Evolutionary conservation across 2,888 invertebrate species (phyloP), one percentile per base, ranked within the genome.

Genomic region (Hedya salicella): DNA sequence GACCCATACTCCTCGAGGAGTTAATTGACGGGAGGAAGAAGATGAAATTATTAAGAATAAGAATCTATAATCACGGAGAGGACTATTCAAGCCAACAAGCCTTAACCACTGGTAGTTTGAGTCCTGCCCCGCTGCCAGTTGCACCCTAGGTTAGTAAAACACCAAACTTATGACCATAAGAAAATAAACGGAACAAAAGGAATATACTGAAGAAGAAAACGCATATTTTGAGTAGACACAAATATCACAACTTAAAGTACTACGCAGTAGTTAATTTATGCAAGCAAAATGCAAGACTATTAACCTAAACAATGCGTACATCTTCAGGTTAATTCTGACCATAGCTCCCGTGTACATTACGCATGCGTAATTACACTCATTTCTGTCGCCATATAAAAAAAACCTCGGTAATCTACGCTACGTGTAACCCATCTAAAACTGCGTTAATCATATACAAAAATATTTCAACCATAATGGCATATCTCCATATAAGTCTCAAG

Each of bases 341-440:
- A 19, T 46, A 39, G 65, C 65, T 65, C 65, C 65, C 46, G 65
- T 50, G 50, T 1, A 65, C 63, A 64, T 36, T 54, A 54, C 57
- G 14, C 46, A 60, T 36, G 59, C 39, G 53, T 66, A 54, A 66
- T 61, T 48, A 54, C 42, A 42, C 53, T 66, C 66, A 54, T 66
- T 61, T 17, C 39, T 14, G 39, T 46, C 21, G 46, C 62, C 46
- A 53, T 50, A 65, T 57, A 25, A 64, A 57, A 57, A 50, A 57
- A 59, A 60, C 54, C 46, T 25, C 21, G 19, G 48, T 53, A 66
- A 66, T 66, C 30, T 48, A 14, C 14, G n/a, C 48, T 66, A 66
- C 66, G 66, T 66, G 66, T 49, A 11, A 14, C 48, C 40, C 61
- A 66, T 66, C 48, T 9, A 21, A 66, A 61, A 32, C 39, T 46